These are phyloP conservation scores for Drosophila mulleri DNA, from an alignment of 2,888 invertebrate species.

Conservation along the genomic window DNA sequence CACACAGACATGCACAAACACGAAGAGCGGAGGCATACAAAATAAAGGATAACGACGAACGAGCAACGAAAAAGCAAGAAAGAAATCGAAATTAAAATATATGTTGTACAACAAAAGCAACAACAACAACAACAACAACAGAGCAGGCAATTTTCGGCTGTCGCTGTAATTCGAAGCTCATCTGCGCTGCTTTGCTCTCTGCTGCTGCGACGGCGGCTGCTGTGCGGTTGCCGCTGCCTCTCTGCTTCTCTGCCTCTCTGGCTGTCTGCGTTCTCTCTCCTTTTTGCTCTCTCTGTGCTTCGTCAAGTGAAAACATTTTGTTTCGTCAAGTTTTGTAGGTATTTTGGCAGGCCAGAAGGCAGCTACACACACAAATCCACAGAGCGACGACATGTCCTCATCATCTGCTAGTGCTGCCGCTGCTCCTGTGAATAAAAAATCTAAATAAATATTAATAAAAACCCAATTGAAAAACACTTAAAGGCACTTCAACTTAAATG, in stretches of 20 bases:
- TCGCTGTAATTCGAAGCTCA: conserved; percentile 77
- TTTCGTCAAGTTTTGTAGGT: conserved; percentile 79
- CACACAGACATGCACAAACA: conserved; percentile 6
- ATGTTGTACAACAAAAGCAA: conserved; percentile 52
- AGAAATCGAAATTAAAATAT: conserved; percentile 80
- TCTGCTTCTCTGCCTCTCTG: conserved; percentile 17
- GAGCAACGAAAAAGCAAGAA: conserved; percentile 67
- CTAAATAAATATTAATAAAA: conserved; percentile 19
- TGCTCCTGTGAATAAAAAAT: conserved; percentile 42
- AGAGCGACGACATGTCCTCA: conserved; percentile 56
- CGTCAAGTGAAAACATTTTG: conserved; percentile 76
- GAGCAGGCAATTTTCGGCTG: conserved; percentile 68
- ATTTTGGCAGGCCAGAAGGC: conserved; percentile 63
- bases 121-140: conserved; percentile 41
- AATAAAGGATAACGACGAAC: conserved; percentile 72
- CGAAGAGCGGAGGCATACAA: conserved; percentile 55
- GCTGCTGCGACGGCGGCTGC: conserved; percentile 34
- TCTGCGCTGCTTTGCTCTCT: conserved; percentile 55
- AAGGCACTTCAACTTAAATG: conserved; percentile 9
- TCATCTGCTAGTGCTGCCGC: conserved; percentile 59
- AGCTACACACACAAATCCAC: conserved; percentile 57
- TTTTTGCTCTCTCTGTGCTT: conserved; percentile 24
- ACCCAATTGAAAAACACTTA: conserved; percentile 1
- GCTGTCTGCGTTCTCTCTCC: conserved; percentile 10
- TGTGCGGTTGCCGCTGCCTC: conserved; percentile 18